phyloP scores from a whole-genome alignment of 2,888 invertebrate species.

The Penaeus monodon region DNA sequence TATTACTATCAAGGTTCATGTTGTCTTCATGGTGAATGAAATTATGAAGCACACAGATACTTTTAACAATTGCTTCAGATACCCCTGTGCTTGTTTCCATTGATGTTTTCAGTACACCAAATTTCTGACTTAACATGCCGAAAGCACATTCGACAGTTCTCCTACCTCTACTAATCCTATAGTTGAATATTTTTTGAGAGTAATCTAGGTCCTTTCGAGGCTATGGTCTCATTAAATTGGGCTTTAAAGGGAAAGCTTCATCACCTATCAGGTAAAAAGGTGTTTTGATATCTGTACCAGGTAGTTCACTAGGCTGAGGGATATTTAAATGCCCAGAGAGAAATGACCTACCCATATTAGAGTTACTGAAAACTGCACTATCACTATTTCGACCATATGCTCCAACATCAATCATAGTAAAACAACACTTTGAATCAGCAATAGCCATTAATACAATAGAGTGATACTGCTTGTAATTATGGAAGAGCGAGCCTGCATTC shows the following conservation, averaged over 20 bases:
- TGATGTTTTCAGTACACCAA: too few relatives aligned
- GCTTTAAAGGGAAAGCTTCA: too few relatives aligned
- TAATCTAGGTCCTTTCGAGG: conserved; percentile 58
- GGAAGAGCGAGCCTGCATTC: too few relatives aligned
- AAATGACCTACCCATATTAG: conserved; percentile 21
- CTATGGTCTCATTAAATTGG: conserved; percentile 49
- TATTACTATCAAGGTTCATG: too few relatives aligned
- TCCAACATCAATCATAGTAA: conserved; percentile 54
- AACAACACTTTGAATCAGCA: too few relatives aligned
- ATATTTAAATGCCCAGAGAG: conserved; percentile 44
- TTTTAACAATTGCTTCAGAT: too few relatives aligned
- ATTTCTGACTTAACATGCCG: conserved; percentile 39
- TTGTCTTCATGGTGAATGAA: conserved; percentile 31
- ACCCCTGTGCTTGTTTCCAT: conserved; percentile 43
- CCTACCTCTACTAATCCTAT: conserved; percentile 52
- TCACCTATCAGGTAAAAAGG: conserved; percentile 48
- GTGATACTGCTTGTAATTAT: too few relatives aligned
- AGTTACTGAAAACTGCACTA: conserved; percentile 17
- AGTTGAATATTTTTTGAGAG: conserved; percentile 54
- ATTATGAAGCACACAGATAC: conserved; percentile 55
- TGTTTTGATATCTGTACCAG: conserved; percentile 28
- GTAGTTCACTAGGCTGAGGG: conserved; percentile 32
- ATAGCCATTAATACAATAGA: too few relatives aligned
- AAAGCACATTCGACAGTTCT: conserved; percentile 50
- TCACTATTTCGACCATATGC: conserved; percentile 46